These are phyloP conservation scores for Poeciliopsis turrubarensis DNA, from an alignment of 2,113 vertebrate species.

Conservation along the genomic window DNA sequence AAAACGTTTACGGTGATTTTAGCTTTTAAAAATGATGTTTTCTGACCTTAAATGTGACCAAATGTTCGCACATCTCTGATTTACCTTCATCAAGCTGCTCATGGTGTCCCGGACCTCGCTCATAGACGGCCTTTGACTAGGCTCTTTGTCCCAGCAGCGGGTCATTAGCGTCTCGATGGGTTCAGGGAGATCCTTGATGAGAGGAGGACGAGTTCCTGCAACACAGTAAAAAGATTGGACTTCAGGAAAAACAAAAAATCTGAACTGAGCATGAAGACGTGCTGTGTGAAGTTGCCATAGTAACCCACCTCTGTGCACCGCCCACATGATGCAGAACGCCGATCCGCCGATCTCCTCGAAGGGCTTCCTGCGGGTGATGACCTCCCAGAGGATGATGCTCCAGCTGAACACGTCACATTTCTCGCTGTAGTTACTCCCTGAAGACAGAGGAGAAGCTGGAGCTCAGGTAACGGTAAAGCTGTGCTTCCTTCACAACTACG, in stretches of 20 bases:
- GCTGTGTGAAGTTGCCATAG: no score
- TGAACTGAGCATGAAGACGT: no score
- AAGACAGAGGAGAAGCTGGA: background rate
- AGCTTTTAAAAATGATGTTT: no score
- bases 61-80: no score
- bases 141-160: slow-evolving; percentile 97
- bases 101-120: slow-evolving; percentile 97
- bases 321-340: slow-evolving; percentile 98
- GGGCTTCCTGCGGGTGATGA: slow-evolving; percentile 96
- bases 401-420: slow-evolving; percentile 99
- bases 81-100: slow-evolving; percentile 92
- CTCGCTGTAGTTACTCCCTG: slow-evolving; percentile 98
- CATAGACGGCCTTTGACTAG: slow-evolving; percentile 94
- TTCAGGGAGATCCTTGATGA: slow-evolving; percentile 95
- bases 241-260: no score
- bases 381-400: slow-evolving; percentile 98
- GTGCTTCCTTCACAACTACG: no score
- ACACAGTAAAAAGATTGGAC: background rate
- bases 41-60: no score
- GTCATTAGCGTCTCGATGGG: slow-evolving; percentile 96
- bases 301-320: slow-evolving; percentile 90
- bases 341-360: slow-evolving; percentile 97
- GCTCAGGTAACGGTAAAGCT: background rate
- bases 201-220: slow-evolving; percentile 92
- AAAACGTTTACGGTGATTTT: no score